Base-by-base conservation (phyloP, 2,797 vertebrate genomes). In the Dallia pectoralis region DNA sequence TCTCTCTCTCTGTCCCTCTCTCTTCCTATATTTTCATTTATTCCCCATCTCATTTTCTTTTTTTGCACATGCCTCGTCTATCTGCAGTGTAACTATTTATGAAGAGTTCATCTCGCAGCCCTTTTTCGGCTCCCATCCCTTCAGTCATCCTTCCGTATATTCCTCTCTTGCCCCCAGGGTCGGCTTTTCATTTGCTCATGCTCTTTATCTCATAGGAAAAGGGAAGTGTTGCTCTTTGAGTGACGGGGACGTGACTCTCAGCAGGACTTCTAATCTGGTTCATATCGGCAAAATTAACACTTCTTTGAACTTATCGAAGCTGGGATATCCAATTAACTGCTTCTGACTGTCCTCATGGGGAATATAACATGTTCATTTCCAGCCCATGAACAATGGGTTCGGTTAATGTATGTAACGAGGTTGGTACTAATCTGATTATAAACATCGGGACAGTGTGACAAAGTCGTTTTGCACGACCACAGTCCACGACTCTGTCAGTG, bases 241-340 rank as follows among this genome's bases (percentile, higher is more conserved):
- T 78, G 72, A 78, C 67, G 32, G 74, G 74, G 72, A 79, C 49
- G 33, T 66, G 77, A 74, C 77, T 78, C 79, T 65, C 75, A 81
- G 74, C 79, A 78, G 76, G 74, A 75, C 71, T 65, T 74, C 61
- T 77, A 79, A 82, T 81, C 75, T 75, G 33, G 64, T 74, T 79
- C 75, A 81, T 75, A 82, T 81, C 81, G 72, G 69, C 73, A 72
- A 79, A 84, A 82, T 81, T 82, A 82, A 74, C 74, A 76, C 69
- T 71, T 79, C 72, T 84, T 74, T 86, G 76, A 82, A 85, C 74
- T 80, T 76, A 67, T 76, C 15, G 59, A 70, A 67, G 71, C 75
- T 75, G 73, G 76, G 79, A 79, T 75, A 78, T 78, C 77, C 74
- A 81, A 81, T 81, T 83, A 85, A 71, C 66, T 69, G 40, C 69